Base-by-base conservation (phyloP, 53 echinoderm and acorn worm genomes). In the Actinopyga echinites region DNA sequence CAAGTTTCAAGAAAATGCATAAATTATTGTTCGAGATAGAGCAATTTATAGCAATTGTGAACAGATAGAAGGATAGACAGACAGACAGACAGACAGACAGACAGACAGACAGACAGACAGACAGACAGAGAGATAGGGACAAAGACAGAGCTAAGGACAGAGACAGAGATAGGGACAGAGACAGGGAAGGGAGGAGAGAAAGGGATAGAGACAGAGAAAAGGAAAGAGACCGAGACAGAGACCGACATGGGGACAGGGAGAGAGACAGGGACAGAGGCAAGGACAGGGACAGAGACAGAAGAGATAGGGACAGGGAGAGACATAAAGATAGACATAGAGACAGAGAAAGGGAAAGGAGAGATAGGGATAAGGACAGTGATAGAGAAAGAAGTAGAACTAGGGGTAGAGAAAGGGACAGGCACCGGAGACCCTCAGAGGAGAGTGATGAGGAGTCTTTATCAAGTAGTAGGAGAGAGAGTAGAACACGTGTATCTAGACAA, bases 311-410 rank as follows among this genome's bases (percentile, higher is more conserved):
- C 20, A 30, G 6, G 5, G 34, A 67, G 67, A 67, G 33, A 33
- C 30, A 33, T 31, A 33, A 33, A 32, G 2, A 22, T 36, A 61
- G 33, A 25, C 34, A n/a, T 45, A 35, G 40, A 57, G 75, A 44
- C 0, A 59, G 45, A 42, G 84, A 84, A 56, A 84, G 45, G 59
- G 53, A 83, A 49, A 69, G 69, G 28, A 83, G 55, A 65, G 82
- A 82, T 30, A 52, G 21, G 26, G 45, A 56, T 69, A 52, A 23
- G 68, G 54, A 55, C 49, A 66, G 49, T 24, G 33, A 35, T 30
- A 30, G 7, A 26, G 52, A 49, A 30, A 84, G 74, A 34, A 61
- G 59, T 8, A 58, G 62, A 61, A 29, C 40, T 29, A 36, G 58
- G 20, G 60, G n/a, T 21, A 56, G 62, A 25, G 38, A 38, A 10